Conservation (phyloP, 2,113 vertebrate genomes). For the Trematocara macrostoma region DNA sequence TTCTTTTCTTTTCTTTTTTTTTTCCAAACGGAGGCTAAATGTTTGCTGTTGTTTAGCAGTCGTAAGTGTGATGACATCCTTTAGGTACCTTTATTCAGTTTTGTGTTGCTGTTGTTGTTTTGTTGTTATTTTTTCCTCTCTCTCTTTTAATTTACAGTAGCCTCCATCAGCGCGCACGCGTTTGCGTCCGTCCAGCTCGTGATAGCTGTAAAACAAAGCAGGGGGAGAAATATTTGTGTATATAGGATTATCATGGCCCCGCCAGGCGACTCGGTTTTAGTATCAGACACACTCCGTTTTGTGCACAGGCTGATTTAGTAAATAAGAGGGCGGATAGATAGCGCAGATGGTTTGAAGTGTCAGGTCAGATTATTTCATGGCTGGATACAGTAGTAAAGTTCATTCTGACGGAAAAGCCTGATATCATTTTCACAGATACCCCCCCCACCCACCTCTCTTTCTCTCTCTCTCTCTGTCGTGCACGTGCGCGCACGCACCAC, state of each 20-base stretch:
- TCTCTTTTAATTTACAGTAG: neutral
- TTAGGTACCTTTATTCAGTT: neutral
- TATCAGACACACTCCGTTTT: constrained; percentile 91
- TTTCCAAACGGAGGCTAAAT: neutral
- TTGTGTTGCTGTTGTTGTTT: neutral
- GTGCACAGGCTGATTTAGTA: constrained; percentile 83
- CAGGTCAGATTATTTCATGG: constrained; percentile 96
- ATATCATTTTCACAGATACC: constrained; percentile 93
- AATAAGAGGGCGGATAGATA: constrained; percentile 99
- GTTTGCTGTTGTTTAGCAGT: neutral
- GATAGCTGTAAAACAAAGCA: neutral
- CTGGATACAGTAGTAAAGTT: constrained; percentile 91
- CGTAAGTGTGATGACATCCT: neutral
- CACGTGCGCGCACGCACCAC: neutral
- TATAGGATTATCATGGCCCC: constrained; percentile 45
- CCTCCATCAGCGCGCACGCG: neutral
- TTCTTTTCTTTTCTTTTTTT: neutral
- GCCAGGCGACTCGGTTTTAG: constrained; percentile 71
- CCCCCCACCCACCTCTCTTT: neutral
- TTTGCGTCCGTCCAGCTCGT: neutral
- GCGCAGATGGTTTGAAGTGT: constrained; percentile 99
- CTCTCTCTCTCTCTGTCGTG: constrained; percentile 29
- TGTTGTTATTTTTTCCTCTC: neutral
- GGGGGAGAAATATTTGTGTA: constrained; percentile 27
- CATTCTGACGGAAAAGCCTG: constrained; percentile 95